phyloP scores from a whole-genome alignment of 2,888 invertebrate genomes.

The Tipula helvola region DNA sequence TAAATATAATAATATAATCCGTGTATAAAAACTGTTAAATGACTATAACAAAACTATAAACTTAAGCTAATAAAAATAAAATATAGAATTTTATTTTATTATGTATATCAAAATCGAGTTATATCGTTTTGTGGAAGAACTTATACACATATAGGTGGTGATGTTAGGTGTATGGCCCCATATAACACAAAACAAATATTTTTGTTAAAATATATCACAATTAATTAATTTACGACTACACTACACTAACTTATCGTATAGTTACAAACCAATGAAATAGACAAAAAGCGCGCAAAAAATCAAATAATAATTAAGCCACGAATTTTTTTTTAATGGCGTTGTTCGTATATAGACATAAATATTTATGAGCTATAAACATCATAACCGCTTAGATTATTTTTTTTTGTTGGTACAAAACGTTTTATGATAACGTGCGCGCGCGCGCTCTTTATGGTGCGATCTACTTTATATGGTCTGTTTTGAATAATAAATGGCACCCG shows the following conservation, averaged over 20 bases:
- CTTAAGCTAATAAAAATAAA: not conserved
- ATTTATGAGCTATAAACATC: not conserved
- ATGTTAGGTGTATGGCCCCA: not conserved
- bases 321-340: no score
- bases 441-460: not conserved
- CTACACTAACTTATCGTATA: not conserved
- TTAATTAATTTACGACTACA: not conserved
- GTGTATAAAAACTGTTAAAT: not conserved
- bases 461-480: not conserved
- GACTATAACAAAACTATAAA: not conserved
- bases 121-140: not conserved
- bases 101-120: not conserved
- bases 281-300: not conserved
- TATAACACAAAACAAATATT: not conserved
- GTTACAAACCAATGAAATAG: not conserved
- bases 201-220: not conserved
- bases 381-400: no score
- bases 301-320: not conserved
- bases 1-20: not conserved
- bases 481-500: not conserved
- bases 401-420: not conserved
- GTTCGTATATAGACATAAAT: no score
- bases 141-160: not conserved
- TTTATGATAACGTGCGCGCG: not conserved
- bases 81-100: not conserved